Evolutionary conservation across 2,113 vertebrate species (phyloP).

Genomic region (Pseudorhombus dupliciocellatus): DNA sequence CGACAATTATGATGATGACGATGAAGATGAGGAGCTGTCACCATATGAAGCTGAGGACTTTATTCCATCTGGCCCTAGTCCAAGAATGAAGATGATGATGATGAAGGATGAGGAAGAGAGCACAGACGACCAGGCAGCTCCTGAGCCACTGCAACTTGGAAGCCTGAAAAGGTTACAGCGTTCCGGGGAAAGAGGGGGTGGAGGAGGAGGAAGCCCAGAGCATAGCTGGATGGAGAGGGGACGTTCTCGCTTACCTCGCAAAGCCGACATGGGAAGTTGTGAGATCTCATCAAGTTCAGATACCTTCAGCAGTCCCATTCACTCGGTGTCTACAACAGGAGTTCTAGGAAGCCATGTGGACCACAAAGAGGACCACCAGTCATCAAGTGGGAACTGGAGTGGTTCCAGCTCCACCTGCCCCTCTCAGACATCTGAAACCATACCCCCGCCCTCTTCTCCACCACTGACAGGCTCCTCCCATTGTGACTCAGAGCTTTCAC

Average conservation of each 20-base stretch:
- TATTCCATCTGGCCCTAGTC: constrained; percentile 82
- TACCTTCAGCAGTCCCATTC: constrained; percentile 97
- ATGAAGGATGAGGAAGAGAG: constrained; percentile 88
- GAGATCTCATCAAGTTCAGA: constrained; percentile 99
- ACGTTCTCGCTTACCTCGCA: constrained; percentile 89
- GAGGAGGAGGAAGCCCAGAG: constrained; percentile 84
- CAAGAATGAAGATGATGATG: constrained; percentile 83
- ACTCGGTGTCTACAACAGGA: constrained; percentile 91
- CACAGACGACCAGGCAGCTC: constrained; percentile 86
- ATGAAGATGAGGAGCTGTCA: constrained; percentile 84
- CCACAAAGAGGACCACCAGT: constrained; percentile 98
- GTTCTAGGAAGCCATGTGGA: constrained; percentile 91
- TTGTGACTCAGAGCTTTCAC: constrained; percentile 96
- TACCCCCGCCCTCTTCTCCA: constrained; percentile 95
- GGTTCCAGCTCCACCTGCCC: constrained; percentile 98
- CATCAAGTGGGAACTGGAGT: constrained; percentile 98
- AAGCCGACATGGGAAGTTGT: constrained; percentile 93
- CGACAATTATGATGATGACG: constrained; percentile 81
- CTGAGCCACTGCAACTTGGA: constrained; percentile 85
- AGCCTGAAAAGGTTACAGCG: constrained; percentile 88
- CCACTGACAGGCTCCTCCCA: constrained; percentile 97
- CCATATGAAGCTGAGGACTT: constrained; percentile 89
- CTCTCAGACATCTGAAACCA: constrained; percentile 97
- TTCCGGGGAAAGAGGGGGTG: constrained; percentile 74
- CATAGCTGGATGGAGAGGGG: constrained; percentile 89